Conservation (phyloP, 2,797 vertebrate species). For the Tinamus major region DNA sequence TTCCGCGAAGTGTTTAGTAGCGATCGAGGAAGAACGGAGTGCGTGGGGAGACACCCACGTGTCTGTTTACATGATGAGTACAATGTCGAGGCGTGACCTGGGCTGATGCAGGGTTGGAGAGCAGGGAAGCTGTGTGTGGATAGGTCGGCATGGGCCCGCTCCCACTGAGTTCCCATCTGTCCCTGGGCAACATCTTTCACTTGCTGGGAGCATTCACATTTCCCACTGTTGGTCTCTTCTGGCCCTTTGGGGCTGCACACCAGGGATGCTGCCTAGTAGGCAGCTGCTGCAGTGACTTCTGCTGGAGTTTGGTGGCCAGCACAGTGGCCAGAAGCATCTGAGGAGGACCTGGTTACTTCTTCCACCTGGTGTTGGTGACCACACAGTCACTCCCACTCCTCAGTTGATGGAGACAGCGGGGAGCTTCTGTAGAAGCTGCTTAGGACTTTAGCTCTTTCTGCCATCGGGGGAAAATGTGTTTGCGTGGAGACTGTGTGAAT, state of each 20-base stretch:
- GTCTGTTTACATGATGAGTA: neutral
- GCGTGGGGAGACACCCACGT: neutral
- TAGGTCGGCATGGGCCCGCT: neutral
- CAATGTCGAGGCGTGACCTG: neutral
- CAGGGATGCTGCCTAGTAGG: neutral
- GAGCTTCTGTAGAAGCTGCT: neutral
- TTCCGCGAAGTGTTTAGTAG: neutral
- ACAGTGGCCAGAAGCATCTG: neutral
- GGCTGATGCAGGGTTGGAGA: neutral
- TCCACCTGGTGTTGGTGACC: neutral
- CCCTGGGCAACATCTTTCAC: too few species aligned
- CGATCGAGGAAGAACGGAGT: neutral
- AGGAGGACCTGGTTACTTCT: accelerated
- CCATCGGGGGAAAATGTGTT: neutral
- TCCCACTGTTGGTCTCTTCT: neutral
- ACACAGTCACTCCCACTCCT: accelerated
- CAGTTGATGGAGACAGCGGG: neutral
- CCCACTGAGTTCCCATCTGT: neutral
- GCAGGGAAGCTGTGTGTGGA: neutral
- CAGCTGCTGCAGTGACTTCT: neutral
- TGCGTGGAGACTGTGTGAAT: neutral
- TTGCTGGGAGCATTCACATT: neutral
- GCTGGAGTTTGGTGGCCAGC: neutral
- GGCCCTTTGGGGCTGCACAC: neutral
- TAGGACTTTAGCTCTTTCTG: neutral